Evolutionary conservation across 2,113 vertebrate species (phyloP), one percentile per base, ranked within the genome.

Genomic region (Oenanthe oenanthe): DNA sequence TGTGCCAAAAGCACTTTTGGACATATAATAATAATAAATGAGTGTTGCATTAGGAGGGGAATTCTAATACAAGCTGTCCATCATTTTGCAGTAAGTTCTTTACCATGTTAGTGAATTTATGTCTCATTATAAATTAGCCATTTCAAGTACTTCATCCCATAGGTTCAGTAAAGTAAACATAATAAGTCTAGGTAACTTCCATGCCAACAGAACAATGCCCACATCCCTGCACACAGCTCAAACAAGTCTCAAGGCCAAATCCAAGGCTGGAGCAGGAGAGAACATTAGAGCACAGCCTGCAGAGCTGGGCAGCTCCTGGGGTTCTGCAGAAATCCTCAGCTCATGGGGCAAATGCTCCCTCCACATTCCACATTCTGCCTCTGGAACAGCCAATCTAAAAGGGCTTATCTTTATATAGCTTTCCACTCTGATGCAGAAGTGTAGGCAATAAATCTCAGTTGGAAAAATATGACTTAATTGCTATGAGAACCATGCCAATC

Each of bases 1-100:
- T 53, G 74, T 96, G 96, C 95, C 96, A 97, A 92, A 96, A 96
- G 89, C 89, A 95, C 93, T 96, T 95, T 94, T 74, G 89, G 76
- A 95, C 92, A 47, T 95, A 89, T 91, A 96, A 95, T 93, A 97
- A 95, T 92, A 97, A 97, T 91, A 96, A 96, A 94, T 83, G 95
- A 95, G 58, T 57, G 72, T 87, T 95, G 89, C 84, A 53, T 91
- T 95, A 93, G 87, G 29, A 91, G 78, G 82, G 60, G 89, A 97
- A 92, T 97, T 97, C 92, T 94, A 95, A 94, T 94, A 80, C 73
- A 38, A 91, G 77, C 42, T 97, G 93, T 96, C 94, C 73, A 85
- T 96, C 94, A 96, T 89, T 89, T 60, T 54, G 51, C 81, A 87
- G 67, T 95, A 87, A 97, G 89, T 90, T 93, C 93, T 96, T 96